Evolutionary conservation across 2,888 invertebrate species (phyloP).

Genomic region (Drosophila barbarae): DNA sequence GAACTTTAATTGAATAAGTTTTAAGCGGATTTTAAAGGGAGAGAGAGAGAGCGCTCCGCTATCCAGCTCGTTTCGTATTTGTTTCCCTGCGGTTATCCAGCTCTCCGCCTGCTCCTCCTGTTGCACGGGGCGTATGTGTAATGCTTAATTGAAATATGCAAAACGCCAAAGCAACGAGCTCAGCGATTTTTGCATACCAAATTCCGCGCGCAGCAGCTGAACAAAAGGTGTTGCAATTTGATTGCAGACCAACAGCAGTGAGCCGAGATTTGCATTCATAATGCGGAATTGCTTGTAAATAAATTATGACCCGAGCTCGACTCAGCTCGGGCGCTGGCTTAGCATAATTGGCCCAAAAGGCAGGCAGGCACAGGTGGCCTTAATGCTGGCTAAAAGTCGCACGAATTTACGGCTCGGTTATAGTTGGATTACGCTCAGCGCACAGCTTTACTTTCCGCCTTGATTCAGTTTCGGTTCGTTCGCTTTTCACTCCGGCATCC

Average conservation of each 20-base stretch:
- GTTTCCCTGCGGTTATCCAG: not conserved
- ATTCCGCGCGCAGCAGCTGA: conserved; percentile 25
- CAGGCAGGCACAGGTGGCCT: conserved; percentile 5
- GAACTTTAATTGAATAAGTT: conserved; percentile 73
- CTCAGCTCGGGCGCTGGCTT: conserved; percentile 23
- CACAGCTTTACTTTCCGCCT: conserved; percentile 1
- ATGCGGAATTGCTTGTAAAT: conserved; percentile 51
- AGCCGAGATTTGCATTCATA: conserved; percentile 61
- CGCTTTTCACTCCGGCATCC: not conserved
- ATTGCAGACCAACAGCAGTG: conserved; percentile 44
- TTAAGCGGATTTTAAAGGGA: conserved; percentile 67
- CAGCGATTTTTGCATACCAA: conserved; percentile 64
- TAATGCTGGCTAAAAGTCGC: conserved; percentile 6
- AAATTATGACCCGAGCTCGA: conserved; percentile 37
- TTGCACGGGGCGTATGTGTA: conserved; percentile 52
- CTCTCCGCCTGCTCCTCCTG: conserved; percentile 1
- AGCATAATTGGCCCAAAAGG: conserved; percentile 43
- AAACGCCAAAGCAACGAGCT: conserved; percentile 47
- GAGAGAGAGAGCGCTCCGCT: conserved; percentile 1
- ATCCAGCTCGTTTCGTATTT: conserved; percentile 16
- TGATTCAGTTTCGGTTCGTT: not conserved
- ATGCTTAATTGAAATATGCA: conserved; percentile 66
- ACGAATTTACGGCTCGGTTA: conserved; percentile 1
- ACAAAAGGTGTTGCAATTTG: conserved; percentile 60
- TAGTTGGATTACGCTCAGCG: conserved; percentile 3